These are phyloP conservation scores for Abscondita cerata DNA, from an alignment of 2,888 invertebrate species.

Conservation along the genomic window DNA sequence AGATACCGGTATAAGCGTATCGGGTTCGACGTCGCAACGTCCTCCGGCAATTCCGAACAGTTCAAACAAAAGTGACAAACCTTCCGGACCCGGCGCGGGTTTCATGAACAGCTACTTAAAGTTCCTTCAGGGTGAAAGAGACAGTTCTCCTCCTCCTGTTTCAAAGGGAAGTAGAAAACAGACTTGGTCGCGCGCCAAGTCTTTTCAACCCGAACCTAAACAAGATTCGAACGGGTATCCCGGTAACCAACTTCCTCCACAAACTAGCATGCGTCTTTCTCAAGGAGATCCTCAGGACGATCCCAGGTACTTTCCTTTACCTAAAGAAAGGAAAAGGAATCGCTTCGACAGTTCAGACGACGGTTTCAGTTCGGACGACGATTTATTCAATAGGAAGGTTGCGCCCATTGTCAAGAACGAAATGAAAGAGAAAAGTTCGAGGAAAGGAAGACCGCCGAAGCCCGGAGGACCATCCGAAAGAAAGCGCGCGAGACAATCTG, in stretches of 20 bases:
- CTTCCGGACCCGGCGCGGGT: slow-evolving; percentile 71
- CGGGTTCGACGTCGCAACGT: slow-evolving; percentile 16
- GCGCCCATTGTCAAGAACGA: slow-evolving; percentile 44
- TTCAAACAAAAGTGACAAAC: slow-evolving; percentile 65
- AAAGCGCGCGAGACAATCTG: slow-evolving; percentile 44
- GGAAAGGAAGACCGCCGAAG: slow-evolving; percentile 59
- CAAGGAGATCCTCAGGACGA: slow-evolving; percentile 69
- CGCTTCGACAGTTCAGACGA: slow-evolving; percentile 72
- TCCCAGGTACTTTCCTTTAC: slow-evolving; percentile 75
- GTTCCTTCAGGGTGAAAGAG: slow-evolving; percentile 83
- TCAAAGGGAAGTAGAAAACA: slow-evolving; percentile 71
- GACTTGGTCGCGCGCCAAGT: slow-evolving; percentile 66
- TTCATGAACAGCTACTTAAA: slow-evolving; percentile 90
- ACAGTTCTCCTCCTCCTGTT: slow-evolving; percentile 80
- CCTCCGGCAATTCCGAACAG: slow-evolving; percentile 52
- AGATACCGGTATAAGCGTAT: slow-evolving; percentile 42
- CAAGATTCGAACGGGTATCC: slow-evolving; percentile 53
- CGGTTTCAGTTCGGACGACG: slow-evolving; percentile 67
- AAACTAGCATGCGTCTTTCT: slow-evolving; percentile 49
- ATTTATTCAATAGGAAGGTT: slow-evolving; percentile 61
- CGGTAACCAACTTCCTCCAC: slow-evolving; percentile 25
- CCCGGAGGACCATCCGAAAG: slow-evolving; percentile 57
- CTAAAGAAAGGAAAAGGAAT: slow-evolving; percentile 74
- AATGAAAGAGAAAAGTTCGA: slow-evolving; percentile 39
- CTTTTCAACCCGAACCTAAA: slow-evolving; percentile 47